Evolutionary conservation across 2,113 vertebrate genomes (phyloP).

Genomic region (Etia nguti): DNA sequence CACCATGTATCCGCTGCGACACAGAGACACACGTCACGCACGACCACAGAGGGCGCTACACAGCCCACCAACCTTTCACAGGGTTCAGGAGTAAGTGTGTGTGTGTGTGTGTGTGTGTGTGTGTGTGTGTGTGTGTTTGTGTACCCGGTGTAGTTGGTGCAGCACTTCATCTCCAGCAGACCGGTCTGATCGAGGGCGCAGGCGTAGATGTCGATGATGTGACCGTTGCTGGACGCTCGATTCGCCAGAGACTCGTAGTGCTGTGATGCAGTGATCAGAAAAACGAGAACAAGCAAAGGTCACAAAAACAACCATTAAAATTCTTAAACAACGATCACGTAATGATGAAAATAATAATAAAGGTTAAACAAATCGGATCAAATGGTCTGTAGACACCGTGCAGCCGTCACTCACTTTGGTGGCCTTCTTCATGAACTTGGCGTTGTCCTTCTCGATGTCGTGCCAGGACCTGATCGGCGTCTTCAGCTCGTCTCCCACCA

Average conservation of each 20-base stretch:
- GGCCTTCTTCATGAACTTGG: constrained; percentile 96
- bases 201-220: constrained; percentile 96
- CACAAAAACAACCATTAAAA: neutral
- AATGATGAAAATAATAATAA: neutral
- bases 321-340: neutral
- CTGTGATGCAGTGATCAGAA: constrained; percentile 53
- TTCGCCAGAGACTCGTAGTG: constrained; percentile 92
- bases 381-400: neutral
- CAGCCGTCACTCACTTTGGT: constrained; percentile 81
- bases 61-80: neutral
- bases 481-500: constrained; percentile 95
- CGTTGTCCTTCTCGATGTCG: constrained; percentile 97
- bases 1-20: constrained; percentile 90
- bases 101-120: neutral
- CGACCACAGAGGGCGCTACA: neutral
- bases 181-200: constrained; percentile 95
- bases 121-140: neutral
- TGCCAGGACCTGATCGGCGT: constrained; percentile 96
- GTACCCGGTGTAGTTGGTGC: constrained; percentile 90
- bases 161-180: constrained; percentile 97
- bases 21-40: neutral
- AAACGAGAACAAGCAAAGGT: neutral
- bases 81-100: accelerated
- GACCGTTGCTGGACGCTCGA: constrained; percentile 86
- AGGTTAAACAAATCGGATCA: neutral